phyloP scores from a whole-genome alignment of 1,140 invertebrate genomes.

The Delia radicum region DNA sequence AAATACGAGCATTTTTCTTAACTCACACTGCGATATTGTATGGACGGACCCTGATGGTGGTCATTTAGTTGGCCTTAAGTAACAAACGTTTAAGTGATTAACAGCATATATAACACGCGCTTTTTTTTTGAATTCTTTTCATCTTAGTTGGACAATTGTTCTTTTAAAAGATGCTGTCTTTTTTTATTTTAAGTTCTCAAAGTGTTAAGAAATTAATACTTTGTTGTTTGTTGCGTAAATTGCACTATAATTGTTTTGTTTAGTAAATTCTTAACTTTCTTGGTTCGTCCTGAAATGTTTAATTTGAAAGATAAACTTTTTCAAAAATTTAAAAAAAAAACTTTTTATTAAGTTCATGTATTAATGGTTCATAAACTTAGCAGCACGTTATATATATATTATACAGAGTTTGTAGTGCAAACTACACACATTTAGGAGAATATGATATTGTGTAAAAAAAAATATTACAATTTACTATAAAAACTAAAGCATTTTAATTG shows the following conservation, averaged over 20 bases:
- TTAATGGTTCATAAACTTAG: slow-evolving; percentile 18
- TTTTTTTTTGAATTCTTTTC: background rate
- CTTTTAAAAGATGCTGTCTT: background rate
- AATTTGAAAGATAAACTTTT: too few species aligned
- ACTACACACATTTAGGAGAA: too few species aligned
- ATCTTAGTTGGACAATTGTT: too few species aligned
- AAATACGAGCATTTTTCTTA: slow-evolving; percentile 18
- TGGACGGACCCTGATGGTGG: background rate
- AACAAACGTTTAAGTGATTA: slow-evolving; percentile 22
- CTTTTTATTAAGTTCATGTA: background rate
- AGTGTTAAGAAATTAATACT: slow-evolving; percentile 21
- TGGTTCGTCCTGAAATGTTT: background rate
- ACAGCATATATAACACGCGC: slow-evolving; percentile 21
- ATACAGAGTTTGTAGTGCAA: too few species aligned
- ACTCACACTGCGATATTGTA: background rate
- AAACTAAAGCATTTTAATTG: slow-evolving; percentile 23
- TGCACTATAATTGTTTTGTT: slow-evolving; percentile 18
- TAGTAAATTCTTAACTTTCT: background rate
- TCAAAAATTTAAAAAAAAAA: too few species aligned
- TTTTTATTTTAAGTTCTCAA: background rate
- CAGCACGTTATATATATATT: background rate
- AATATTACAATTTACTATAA: too few species aligned
- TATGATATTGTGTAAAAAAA: too few species aligned
- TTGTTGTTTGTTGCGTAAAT: slow-evolving; percentile 22
- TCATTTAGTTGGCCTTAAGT: slow-evolving; percentile 9